phyloP scores from a whole-genome alignment of 2,113 vertebrate species.

The Epinephelus lanceolatus region DNA sequence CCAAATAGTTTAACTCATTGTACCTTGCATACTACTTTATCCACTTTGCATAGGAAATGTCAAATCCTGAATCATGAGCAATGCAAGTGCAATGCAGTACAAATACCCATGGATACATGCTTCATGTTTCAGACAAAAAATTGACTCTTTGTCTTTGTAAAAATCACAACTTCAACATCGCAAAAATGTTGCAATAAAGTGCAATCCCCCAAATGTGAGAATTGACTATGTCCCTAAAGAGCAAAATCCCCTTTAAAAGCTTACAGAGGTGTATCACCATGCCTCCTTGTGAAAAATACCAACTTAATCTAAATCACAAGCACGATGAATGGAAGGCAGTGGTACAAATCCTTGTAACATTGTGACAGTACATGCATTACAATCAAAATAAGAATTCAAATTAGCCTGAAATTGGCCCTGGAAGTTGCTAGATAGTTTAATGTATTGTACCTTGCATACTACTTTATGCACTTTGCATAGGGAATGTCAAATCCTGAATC shows the following conservation, averaged over 20 bases:
- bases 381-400: neutral
- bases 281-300: too few relatives aligned
- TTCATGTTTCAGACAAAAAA: neutral
- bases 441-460: too few relatives aligned
- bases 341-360: too few relatives aligned
- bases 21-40: too few relatives aligned
- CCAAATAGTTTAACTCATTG: neutral
- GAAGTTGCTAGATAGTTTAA: neutral
- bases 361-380: too few relatives aligned
- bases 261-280: too few relatives aligned
- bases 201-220: neutral
- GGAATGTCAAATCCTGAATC: neutral
- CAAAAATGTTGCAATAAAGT: neutral
- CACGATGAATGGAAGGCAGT: too few relatives aligned
- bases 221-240: neutral
- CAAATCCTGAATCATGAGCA: neutral
- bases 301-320: too few relatives aligned
- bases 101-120: neutral
- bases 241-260: neutral
- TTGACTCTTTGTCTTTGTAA: neutral
- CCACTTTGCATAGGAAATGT: neutral
- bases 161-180: neutral
- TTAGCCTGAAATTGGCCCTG: neutral
- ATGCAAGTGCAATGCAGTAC: neutral
- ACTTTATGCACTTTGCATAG: neutral